phyloP scores from a whole-genome alignment of 2,113 vertebrate species.

The Ancistrus triradiatus region DNA sequence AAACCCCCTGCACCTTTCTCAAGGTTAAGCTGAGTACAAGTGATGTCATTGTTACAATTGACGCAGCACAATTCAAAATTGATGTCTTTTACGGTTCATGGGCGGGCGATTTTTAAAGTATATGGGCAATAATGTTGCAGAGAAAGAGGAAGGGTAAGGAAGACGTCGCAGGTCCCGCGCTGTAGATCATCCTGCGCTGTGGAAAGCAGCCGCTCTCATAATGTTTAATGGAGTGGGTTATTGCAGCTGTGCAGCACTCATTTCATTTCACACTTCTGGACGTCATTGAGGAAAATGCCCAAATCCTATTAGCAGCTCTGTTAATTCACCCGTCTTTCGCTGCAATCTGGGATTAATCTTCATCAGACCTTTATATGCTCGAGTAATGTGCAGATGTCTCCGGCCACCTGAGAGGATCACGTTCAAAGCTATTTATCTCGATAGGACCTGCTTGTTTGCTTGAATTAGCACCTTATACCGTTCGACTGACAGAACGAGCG shows the following conservation, averaged over 20 bases:
- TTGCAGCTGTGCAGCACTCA: conserved; percentile 53
- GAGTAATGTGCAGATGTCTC: neutral
- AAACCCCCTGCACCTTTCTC: conserved; percentile 19
- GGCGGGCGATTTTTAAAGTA: conserved; percentile 3
- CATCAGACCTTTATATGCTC: conserved; percentile 5
- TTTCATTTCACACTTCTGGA: conserved; percentile 48
- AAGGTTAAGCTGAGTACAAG: conserved; percentile 21
- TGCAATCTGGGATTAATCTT: conserved; percentile 20
- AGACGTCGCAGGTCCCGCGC: neutral
- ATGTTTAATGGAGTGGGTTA: conserved; percentile 75
- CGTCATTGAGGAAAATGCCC: conserved; percentile 14
- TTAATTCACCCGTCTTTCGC: conserved; percentile 32
- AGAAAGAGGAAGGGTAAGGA: conserved; percentile 24
- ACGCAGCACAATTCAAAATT: conserved; percentile 12
- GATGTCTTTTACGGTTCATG: conserved; percentile 9
- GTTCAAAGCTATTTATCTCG: neutral
- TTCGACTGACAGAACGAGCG: no score
- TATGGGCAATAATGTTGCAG: conserved; percentile 29
- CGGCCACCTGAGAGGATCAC: neutral
- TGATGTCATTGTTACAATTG: conserved; percentile 22
- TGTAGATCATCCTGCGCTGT: conserved; percentile 60
- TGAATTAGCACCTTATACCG: no score
- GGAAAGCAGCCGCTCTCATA: conserved; percentile 60
- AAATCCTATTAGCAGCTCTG: conserved; percentile 39
- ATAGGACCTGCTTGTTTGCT: no score